These are phyloP conservation scores for Zhuqinia jingwanae DNA, from an alignment of 2,888 invertebrate species.

Conservation along the genomic window DNA sequence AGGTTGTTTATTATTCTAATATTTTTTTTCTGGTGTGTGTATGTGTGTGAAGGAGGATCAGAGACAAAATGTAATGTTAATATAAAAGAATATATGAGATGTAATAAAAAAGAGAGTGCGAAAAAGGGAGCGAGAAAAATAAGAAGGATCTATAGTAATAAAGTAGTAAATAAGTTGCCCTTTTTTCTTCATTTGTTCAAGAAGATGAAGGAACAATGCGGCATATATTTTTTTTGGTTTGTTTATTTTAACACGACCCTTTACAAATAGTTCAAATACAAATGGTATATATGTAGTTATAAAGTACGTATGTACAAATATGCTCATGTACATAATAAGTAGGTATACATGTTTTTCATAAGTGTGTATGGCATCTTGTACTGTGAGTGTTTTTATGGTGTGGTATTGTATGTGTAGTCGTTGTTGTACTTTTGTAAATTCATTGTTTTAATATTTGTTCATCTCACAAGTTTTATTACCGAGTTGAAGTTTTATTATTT, in stretches of 20 bases:
- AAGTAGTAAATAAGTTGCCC: conserved; percentile 15
- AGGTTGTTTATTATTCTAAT: conserved; percentile 41
- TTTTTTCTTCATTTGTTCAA: neutral
- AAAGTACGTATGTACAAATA: too few relatives aligned
- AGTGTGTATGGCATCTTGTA: too few relatives aligned
- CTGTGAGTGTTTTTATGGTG: too few relatives aligned
- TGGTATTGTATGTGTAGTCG: neutral
- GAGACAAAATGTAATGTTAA: conserved; percentile 2
- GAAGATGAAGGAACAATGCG: neutral
- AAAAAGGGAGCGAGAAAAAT: conserved; percentile 18
- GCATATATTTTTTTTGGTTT: neutral
- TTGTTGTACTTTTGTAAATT: conserved; percentile 42
- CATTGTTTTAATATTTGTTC: conserved; percentile 44
- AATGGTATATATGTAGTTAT: too few relatives aligned
- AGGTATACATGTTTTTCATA: too few relatives aligned
- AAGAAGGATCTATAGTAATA: neutral
- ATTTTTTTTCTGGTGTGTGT: neutral
- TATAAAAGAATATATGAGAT: conserved; percentile 29
- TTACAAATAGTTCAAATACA: neutral
- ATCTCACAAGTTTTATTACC: conserved; percentile 38
- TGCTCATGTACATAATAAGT: too few relatives aligned
- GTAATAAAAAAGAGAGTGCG: conserved; percentile 43
- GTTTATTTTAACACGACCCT: neutral
- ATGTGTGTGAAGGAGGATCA: neutral
- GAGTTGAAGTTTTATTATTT: conserved; percentile 35